Base-by-base conservation (phyloP, 2,797 vertebrate genomes). In the Chelmon rostratus region DNA sequence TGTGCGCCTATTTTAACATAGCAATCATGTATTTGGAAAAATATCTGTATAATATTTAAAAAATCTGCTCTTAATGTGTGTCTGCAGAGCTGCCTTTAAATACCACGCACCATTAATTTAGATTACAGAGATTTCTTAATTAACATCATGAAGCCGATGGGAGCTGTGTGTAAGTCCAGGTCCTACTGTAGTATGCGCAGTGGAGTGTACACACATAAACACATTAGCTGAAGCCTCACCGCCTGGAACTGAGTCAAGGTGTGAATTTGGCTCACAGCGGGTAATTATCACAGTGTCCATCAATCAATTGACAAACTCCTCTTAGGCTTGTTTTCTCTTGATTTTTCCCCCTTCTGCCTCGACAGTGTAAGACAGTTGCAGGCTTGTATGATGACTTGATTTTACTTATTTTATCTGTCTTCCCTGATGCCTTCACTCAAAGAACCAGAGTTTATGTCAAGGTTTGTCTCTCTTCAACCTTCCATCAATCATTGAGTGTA, bases 241-340 rank as follows among this genome's bases (percentile, higher is more conserved):
- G 72, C 33, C 70, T 68, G 68, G 71, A 78, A 79, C 8, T 33
- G n/a, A 87, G 54, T 62, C 58, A 74, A 68, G 25, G 33, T 81
- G 73, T 79, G 66, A 88, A 83, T 49, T 68, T 67, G 64, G 67
- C 73, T 70, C 79, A 64, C 33, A 35, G 84, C 73, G 84, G 62
- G 37, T 82, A 86, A 85, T 90, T 85, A 91, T 89, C 73, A 64
- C 37, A 15, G 42, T 79, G 84, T 82, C 87, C 40, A 77, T 86
- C 86, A 83, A 71, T 87, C 84, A 78, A 33, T 40, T 56, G 69
- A 86, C 49, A 79, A 76, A 76, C 37, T 83, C 37, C 72, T 65
- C 65, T 59, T 38, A 73, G 53, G 81, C 59, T 64, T 5, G 13
- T 42, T 85, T 81, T 37, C 67, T 71, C 70, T 62, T 37, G 21